Evolutionary conservation across 30 jellyfish, hydroid and myxozoan species (phyloP).

Genomic region (Turritopsis dohrnii): DNA sequence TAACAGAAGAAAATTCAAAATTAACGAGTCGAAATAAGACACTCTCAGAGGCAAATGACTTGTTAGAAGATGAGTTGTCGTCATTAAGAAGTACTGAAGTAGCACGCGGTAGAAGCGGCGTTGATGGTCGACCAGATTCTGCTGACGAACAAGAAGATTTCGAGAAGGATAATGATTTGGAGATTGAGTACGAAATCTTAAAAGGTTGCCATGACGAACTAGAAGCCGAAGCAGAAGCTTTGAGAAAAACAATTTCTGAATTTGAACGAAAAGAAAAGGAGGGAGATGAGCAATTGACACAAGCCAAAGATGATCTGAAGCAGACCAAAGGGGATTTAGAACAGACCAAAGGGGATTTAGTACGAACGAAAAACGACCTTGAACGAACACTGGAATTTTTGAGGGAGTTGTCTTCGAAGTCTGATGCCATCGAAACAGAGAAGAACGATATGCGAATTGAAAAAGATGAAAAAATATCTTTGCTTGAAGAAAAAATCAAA

Average conservation of each 20-base stretch:
- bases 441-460: conserved; percentile 17
- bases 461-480: not conserved
- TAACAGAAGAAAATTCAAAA: not conserved
- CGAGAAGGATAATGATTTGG: conserved; percentile 48
- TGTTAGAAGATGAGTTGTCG: conserved; percentile 14
- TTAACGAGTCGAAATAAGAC: not conserved
- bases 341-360: not conserved
- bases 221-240: conserved; percentile 21
- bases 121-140: conserved; percentile 4
- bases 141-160: conserved; percentile 35
- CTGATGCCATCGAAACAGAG: conserved; percentile 14
- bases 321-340: not conserved
- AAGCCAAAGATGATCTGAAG: conserved; percentile 38
- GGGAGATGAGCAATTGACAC: conserved; percentile 34
- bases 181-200: conserved; percentile 64
- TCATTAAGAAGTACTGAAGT: not conserved
- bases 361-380: conserved; percentile 21
- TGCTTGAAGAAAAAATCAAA: conserved; percentile 5
- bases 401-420: conserved; percentile 29
- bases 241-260: not conserved
- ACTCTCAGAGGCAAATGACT: not conserved
- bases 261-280: conserved; percentile 4
- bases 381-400: conserved; percentile 26
- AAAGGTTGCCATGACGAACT: conserved; percentile 34
- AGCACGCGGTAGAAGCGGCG: not conserved